Conservation (phyloP, 1,140 invertebrate species). For the Lepidurus arcticus region DNA sequence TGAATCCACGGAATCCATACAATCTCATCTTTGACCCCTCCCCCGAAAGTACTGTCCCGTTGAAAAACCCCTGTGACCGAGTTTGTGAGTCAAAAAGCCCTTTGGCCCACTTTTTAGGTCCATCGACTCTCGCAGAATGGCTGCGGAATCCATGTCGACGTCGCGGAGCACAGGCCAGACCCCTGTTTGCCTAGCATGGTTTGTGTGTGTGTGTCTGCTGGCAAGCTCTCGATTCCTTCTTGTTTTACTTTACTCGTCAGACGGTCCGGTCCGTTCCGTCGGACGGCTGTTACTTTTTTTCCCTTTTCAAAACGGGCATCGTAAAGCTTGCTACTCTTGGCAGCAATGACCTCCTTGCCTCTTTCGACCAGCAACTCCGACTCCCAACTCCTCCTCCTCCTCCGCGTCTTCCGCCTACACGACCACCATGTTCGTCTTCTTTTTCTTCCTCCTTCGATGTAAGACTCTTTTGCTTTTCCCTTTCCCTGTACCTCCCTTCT, state of each 20-base stretch:
- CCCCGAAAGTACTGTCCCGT: background rate
- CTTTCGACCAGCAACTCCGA: constrained; percentile 17
- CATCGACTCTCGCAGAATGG: background rate
- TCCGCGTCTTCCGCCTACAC: constrained; percentile 5
- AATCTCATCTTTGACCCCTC: background rate
- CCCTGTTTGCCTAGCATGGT: background rate
- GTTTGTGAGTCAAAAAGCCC: background rate
- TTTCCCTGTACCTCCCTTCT: background rate
- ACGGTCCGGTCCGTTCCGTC: background rate
- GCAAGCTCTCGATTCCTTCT: background rate
- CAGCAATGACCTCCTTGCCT: constrained; percentile 7
- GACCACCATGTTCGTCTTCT: constrained; percentile 9
- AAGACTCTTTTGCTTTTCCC: background rate
- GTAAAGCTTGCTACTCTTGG: constrained; percentile 21
- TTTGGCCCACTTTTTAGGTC: background rate
- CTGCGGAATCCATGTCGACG: background rate
- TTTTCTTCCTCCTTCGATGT: background rate
- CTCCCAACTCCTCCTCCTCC: background rate
- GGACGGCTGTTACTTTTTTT: constrained; percentile 1
- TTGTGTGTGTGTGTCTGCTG: background rate
- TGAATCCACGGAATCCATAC: background rate
- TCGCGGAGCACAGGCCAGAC: background rate
- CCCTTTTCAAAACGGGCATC: background rate
- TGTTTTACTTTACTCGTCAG: background rate
- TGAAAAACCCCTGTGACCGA: background rate